Evolutionary conservation across 2,888 invertebrate genomes (phyloP).

Genomic region (Rotaria sp.): DNA sequence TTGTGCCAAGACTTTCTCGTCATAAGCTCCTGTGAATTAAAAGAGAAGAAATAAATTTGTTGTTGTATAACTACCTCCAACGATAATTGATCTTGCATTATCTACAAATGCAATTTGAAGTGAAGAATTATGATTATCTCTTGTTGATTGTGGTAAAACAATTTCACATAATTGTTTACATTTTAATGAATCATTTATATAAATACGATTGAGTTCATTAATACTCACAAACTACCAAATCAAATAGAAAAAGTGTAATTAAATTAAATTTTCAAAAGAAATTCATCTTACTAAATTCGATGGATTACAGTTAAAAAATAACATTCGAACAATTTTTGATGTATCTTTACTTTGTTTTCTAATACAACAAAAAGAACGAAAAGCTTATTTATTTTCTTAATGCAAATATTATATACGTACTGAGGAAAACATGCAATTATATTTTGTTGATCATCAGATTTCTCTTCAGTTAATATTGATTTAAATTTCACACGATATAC

Average conservation of each 20-base stretch:
- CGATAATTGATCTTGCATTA: neutral
- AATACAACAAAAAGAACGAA: neutral
- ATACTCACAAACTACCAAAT: neutral
- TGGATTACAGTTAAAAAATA: constrained; percentile 3
- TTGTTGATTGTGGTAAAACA: neutral
- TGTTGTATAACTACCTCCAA: neutral
- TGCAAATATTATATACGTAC: neutral
- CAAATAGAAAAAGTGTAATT: neutral
- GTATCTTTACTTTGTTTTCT: constrained; percentile 10
- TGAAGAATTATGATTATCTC: neutral
- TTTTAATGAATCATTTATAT: constrained; percentile 22
- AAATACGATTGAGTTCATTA: neutral
- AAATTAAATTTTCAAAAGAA: too few species aligned
- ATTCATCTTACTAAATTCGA: neutral
- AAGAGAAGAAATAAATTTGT: too few species aligned
- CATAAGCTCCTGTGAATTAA: too few species aligned
- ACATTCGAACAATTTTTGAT: neutral
- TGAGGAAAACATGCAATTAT: neutral
- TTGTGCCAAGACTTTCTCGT: too few species aligned
- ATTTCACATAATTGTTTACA: constrained; percentile 30
- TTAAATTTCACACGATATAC: neutral
- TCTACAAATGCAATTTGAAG: neutral
- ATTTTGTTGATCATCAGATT: neutral
- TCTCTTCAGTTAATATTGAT: neutral
- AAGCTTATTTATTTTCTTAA: neutral